Base-by-base conservation (phyloP, 2,888 invertebrate species). In the Tetramorium bicarinatum region DNA sequence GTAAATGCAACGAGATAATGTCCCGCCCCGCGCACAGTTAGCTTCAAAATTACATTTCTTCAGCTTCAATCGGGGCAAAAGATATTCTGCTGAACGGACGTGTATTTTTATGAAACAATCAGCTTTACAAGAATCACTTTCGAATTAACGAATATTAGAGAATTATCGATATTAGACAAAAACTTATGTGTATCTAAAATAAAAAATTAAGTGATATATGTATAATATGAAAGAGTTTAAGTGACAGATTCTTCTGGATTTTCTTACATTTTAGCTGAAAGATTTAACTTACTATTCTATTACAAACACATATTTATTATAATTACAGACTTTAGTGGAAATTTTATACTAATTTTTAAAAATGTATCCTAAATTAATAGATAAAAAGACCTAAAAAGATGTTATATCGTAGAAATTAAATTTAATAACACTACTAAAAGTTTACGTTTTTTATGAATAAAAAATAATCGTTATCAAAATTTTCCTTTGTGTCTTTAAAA, bases 1-100 rank as follows among this genome's bases (percentile, higher is more conserved):
- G 29, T 59, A 77, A 52, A 49, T 59, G 61, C 82, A 38, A 54
- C 44, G 75, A 80, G 84, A 87, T 87, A 82, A 85, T 67, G 69
- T 54, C 11, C 29, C 41, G 18, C 49, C 13, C 56, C 34, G 44
- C 71, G 59, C 44, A 25, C 41, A n/a, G 44, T 56, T 61, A 66
- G 25, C 59, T 38, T 71, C 25, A 21, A 80, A 71, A 71, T 49
- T 59, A 61, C 18, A 9, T 69, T 67, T 59, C 79, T 38, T 79
- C 44, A 13, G 59, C 21, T 56, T 44, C 3, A 52, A 54, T 56
- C 44, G 29, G 34, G 38, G 13, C 41, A 38, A 62, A 52, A 76
- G 66, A 52, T n/a, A 38, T 79, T 13, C 21, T 25, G 49, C n/a
- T 44, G 49, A 18, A 64, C 41, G 52, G 15, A 21, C 54, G 18